phyloP scores from a whole-genome alignment of 2,113 vertebrate species.

The Carettochelys insculpta region DNA sequence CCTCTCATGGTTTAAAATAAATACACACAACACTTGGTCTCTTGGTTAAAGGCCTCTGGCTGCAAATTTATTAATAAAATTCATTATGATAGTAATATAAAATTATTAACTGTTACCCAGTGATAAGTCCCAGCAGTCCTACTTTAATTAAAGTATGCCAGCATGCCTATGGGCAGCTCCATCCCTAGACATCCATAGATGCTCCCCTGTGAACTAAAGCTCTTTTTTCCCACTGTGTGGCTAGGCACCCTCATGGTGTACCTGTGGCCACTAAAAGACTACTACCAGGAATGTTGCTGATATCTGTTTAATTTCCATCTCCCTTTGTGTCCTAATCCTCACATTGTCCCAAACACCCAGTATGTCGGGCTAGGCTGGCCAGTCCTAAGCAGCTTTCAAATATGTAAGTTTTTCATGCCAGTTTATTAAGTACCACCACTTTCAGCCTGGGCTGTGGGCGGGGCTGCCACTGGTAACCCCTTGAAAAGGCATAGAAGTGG shows the following conservation, averaged over 20 bases:
- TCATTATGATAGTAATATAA: neutral
- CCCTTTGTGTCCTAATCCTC: neutral
- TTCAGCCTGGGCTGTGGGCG: constrained; percentile 5
- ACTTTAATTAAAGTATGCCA: neutral
- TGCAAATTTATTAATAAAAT: neutral
- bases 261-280: neutral
- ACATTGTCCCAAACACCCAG: constrained; percentile 27
- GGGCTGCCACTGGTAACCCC: constrained; percentile 12
- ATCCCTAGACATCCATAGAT: neutral
- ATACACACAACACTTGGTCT: neutral
- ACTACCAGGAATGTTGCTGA: neutral
- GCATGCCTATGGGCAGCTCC: neutral
- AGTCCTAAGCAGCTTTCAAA: constrained; percentile 49
- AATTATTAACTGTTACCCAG: neutral
- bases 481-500: constrained; percentile 45
- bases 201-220: neutral
- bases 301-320: constrained; percentile 8
- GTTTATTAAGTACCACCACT: constrained; percentile 45
- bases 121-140: neutral
- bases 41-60: neutral
- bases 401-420: neutral
- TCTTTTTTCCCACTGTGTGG: rapidly evolving
- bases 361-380: neutral
- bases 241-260: neutral
- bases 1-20: neutral